Percentiles rank a stretch among this genome's conserved stretches.
Evolutionary conservation across 2,113 vertebrate genomes (phyloP).

Genomic region (Heloderma charlesbogerti): DNA sequence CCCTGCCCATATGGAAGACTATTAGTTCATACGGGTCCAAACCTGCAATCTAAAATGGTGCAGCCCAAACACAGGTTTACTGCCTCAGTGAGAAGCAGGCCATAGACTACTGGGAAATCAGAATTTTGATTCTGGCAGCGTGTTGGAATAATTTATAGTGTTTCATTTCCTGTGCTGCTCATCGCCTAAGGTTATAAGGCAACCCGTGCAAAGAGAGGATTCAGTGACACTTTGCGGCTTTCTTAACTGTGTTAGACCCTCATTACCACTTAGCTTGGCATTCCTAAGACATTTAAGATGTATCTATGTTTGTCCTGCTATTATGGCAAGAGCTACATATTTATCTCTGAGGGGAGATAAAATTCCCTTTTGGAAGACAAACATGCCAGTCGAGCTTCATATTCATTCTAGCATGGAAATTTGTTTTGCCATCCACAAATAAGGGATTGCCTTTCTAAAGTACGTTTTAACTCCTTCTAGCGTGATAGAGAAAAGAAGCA

Average conservation of each 20-base stretch:
- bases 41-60: too few species aligned
- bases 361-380: conserved; percentile 28
- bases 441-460: not conserved
- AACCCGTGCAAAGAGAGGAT: conserved; percentile 32
- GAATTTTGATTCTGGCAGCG: conserved; percentile 3
- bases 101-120: conserved; percentile 27
- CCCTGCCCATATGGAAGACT: not conserved
- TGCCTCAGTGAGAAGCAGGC: not conserved
- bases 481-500: not conserved
- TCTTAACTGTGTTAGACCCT: conserved; percentile 22
- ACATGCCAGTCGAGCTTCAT: not conserved
- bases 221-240: conserved; percentile 23
- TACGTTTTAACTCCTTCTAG: not conserved
- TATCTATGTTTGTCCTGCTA: conserved; percentile 23
- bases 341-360: conserved; percentile 43
- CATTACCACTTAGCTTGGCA: not conserved
- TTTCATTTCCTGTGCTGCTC: conserved; percentile 34
- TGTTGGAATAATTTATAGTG: conserved; percentile 33
- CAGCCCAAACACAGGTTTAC: not conserved
- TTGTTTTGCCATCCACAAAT: not conserved
- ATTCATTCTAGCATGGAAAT: not conserved
- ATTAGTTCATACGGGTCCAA: not conserved
- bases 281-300: conserved; percentile 16
- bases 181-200: conserved; percentile 32
- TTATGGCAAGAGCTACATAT: conserved; percentile 25